Conservation (phyloP, 2,113 vertebrate species). For the Grallaria varia region DNA sequence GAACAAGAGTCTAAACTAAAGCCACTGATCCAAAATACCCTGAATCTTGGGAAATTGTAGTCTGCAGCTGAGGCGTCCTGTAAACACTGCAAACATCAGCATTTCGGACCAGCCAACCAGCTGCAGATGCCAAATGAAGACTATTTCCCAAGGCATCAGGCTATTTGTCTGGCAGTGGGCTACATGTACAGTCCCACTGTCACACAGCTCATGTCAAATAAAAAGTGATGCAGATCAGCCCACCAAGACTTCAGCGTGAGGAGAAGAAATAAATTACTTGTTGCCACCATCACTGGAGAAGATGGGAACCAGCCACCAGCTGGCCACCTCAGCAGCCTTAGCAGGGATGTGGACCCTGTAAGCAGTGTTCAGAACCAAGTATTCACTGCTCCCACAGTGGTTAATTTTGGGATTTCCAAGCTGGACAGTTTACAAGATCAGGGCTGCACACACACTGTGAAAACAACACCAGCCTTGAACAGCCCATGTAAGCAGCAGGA, state of each 20-base stretch:
- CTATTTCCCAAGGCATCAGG: neutral
- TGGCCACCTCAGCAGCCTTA: neutral
- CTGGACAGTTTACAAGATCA: neutral
- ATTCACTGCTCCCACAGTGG: neutral
- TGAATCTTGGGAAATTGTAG: neutral
- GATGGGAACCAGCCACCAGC: neutral
- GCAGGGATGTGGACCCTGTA: neutral
- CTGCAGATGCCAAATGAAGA: neutral
- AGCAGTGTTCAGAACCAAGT: neutral
- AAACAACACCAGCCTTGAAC: neutral
- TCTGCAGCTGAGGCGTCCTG: neutral
- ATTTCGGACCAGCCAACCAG: constrained; percentile 19
- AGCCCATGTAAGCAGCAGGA: neutral
- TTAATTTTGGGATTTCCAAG: neutral
- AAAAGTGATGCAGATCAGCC: neutral
- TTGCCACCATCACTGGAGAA: neutral
- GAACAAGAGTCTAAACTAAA: neutral
- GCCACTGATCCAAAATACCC: constrained; percentile 5
- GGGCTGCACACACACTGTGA: neutral
- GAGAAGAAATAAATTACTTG: neutral
- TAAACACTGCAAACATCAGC: constrained; percentile 12
- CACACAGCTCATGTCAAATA: neutral
- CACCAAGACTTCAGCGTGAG: neutral
- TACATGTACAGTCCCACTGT: neutral
- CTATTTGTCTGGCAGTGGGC: neutral